Evolutionary conservation across 2,113 vertebrate species (phyloP), one percentile per base, ranked within the genome.

Genomic region (Megaceryle maxima): DNA sequence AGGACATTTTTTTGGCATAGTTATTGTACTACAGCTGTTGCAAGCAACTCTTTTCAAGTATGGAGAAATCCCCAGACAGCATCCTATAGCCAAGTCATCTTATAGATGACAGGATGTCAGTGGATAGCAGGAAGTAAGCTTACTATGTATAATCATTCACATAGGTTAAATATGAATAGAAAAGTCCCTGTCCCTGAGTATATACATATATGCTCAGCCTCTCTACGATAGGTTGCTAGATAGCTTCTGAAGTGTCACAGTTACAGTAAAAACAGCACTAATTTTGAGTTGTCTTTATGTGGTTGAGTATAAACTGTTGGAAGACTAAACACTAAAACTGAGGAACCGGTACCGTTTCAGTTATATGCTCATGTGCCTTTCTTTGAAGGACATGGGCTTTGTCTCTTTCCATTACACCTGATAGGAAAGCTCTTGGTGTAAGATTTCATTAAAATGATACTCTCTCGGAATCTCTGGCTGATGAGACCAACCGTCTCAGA

Each of bases 231-330:
- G 16, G 4, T 55, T 68, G 14, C 21, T 67, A 63, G 31, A 35
- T 1, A 68, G 3, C 6, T 76, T 79, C 53, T 33, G 57, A 93
- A 56, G 6, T 13, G 14, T 37, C 51, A 87, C 29, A 85, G 26
- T 29, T 44, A 31, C 5, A 57, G 48, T 25, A 68, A 85, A 90
- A 72, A 9, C 26, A 69, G 20, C 0, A 5, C 9, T 51, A 56
- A 24, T 73, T 83, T 60, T 85, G 39, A 64, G 33, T 56, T 68
- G 39, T 11, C 22, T 51, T 79, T 60, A 29, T 17, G 33, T 10
- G 6, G 16, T 0, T 0, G n/a, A 63, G 13, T n/a, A 33, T 20
- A 83, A 85, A 51, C 10, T 44, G 83, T 6, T 11, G 26, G 12
- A 78, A 56, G 12, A 37, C 16, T 56, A 91, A 87, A 78, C 24